Evolutionary conservation across 2,113 vertebrate genomes (phyloP), one percentile per base, ranked within the genome.

Genomic region (Trogon surrucura): DNA sequence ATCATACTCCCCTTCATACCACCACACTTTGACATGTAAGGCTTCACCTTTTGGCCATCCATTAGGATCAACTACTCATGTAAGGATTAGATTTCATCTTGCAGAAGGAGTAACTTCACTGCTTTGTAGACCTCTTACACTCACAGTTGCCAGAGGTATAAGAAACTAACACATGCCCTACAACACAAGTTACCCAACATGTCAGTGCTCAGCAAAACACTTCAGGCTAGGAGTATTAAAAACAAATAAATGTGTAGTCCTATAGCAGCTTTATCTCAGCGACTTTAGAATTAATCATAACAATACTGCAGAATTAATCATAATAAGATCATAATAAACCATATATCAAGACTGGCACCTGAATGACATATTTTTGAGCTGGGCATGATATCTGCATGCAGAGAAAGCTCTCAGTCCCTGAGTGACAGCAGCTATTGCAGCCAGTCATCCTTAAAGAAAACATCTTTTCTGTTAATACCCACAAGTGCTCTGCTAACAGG

Each of bases 401-500:
- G 38, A 64, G 64, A 83, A 48, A 61, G 44, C 65, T 96, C 77
- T 70, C 71, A 83, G 58, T 34, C 51, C 30, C 57, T 85, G 61
- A 80, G 41, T 87, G 92, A 95, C 67, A 91, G 77, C 53, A 93
- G 29, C 71, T 67, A 95, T 29, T 81, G 47, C 41, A 91, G 67
- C 51, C 87, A 86, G 32, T 91, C 89, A 90, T 56, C 83, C 71
- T 57, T 77, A 93, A 87, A 93, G 80, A 94, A 94, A 95, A 65
- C 25, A 48, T 48, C 80, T 92, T 96, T 96, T 91, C 72, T 83
- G 57, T 50, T 79, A 78, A 88, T 74, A 72, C 44, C 41, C 2
- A 0, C 29, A 74, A 83, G 57, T 75, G 32, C 88, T 91, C 51
- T 83, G 53, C 44, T 77, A 87, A 91, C 23, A 78, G 88, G 72